Percentiles rank a stretch among this genome's conserved stretches.
These are phyloP conservation scores for Montipora capitata DNA, from an alignment of 92 coral and sea anemone species.

Conservation along the genomic window DNA sequence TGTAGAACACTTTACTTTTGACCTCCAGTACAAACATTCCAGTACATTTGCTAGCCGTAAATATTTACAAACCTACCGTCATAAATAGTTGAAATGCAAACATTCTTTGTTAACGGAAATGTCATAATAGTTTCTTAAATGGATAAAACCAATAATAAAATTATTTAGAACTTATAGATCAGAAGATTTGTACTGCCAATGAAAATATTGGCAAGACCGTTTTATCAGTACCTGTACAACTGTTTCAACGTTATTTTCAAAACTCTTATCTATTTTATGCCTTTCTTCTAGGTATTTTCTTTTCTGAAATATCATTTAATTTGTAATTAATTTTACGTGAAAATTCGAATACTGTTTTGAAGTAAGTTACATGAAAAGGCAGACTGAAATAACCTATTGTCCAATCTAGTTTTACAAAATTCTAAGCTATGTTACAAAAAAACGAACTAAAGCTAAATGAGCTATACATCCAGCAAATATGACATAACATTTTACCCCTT, in stretches of 20 bases:
- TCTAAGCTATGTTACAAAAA: no score
- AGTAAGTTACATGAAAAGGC: no score
- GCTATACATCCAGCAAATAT: conserved; percentile 27
- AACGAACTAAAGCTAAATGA: no score
- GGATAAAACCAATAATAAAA: neutral
- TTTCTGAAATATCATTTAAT: neutral
- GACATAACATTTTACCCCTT: conserved; percentile 13
- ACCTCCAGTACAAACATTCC: no score
- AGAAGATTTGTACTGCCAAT: conserved; percentile 1
- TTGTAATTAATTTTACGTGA: neutral
- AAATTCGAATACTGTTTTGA: no score
- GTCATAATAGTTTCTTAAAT: neutral
- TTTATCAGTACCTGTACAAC: neutral
- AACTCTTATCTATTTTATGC: neutral
- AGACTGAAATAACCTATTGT: no score
- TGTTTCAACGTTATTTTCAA: conserved; percentile 3
- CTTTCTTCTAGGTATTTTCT: neutral
- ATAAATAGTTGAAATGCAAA: neutral
- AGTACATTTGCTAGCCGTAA: no score
- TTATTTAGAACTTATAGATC: neutral
- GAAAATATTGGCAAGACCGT: conserved; percentile 4
- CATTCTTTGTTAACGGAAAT: neutral
- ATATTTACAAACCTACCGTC: no score
- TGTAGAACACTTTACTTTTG: no score
- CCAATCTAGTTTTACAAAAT: no score